These are phyloP conservation scores for Takifugu flavidus DNA, from an alignment of 2,113 vertebrate genomes.

Conservation along the genomic window DNA sequence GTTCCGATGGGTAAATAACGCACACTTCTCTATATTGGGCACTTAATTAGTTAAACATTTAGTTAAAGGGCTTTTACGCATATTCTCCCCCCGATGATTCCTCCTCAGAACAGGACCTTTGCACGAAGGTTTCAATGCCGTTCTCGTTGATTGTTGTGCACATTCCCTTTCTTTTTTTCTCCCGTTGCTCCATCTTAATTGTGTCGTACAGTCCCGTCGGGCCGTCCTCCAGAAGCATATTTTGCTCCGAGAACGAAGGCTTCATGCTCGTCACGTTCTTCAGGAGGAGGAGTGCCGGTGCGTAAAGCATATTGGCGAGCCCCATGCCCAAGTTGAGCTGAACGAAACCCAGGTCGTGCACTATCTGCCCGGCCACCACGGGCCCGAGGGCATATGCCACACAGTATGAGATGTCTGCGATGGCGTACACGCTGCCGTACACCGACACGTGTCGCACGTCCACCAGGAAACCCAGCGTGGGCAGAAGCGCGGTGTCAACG, in stretches of 20 bases:
- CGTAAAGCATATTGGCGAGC: slow-evolving; percentile 91
- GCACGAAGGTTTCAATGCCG: slow-evolving; percentile 64
- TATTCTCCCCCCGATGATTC: slow-evolving; percentile 83
- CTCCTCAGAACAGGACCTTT: slow-evolving; percentile 74
- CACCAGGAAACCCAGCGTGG: slow-evolving; percentile 93
- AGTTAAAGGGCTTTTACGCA: slow-evolving; percentile 70
- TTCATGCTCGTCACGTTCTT: slow-evolving; percentile 89
- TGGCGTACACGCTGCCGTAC: slow-evolving; percentile 96
- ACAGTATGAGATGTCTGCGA: slow-evolving; percentile 96
- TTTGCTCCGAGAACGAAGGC: slow-evolving; percentile 88
- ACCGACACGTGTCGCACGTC: slow-evolving; percentile 93
- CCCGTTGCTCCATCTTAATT: slow-evolving; percentile 87
- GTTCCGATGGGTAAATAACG: slow-evolving; percentile 46
- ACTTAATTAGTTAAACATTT: slow-evolving; percentile 51
- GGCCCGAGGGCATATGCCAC: slow-evolving; percentile 94
- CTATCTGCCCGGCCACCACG: slow-evolving; percentile 90
- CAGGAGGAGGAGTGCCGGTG: slow-evolving; percentile 87
- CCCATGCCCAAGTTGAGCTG: slow-evolving; percentile 97
- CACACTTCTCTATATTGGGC: slow-evolving; percentile 55
- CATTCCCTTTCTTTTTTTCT: slow-evolving; percentile 71
- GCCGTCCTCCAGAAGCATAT: slow-evolving; percentile 93
- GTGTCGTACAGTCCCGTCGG: slow-evolving; percentile 93
- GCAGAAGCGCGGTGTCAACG: slow-evolving; percentile 94
- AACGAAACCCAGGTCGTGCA: slow-evolving; percentile 89
- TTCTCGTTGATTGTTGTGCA: slow-evolving; percentile 72